phyloP scores from a whole-genome alignment of 2,888 invertebrate genomes.

The Dione juno region DNA sequence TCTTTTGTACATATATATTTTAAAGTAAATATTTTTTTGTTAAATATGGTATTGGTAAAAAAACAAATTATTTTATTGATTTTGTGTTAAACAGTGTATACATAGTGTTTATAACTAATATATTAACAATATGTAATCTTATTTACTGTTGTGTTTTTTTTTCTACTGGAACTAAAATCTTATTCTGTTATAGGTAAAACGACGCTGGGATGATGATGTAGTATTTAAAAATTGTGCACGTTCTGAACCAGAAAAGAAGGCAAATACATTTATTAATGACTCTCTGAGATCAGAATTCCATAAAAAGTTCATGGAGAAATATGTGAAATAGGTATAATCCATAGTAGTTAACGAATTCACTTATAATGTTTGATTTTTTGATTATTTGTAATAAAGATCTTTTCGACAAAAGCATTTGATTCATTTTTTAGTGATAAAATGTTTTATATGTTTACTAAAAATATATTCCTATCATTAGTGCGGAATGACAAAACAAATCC shows the following conservation, averaged over 20 bases:
- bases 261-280: constrained; percentile 97
- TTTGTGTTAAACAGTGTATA: no score
- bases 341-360: not conserved
- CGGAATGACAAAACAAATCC: not conserved
- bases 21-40: no score
- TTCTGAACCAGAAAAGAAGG: constrained; percentile 95
- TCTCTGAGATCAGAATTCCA: constrained; percentile 99
- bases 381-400: not conserved
- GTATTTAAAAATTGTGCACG: constrained; percentile 99
- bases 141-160: not conserved
- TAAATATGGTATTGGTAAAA: no score
- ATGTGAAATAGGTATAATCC: constrained; percentile 91
- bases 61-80: no score
- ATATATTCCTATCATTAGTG: no score
- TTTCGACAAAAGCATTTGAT: not conserved
- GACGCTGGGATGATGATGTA: constrained; percentile 99
- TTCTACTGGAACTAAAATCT: not conserved
- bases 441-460: not conserved
- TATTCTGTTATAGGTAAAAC: constrained; percentile 85
- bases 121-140: no score
- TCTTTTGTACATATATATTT: no score
- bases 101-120: no score
- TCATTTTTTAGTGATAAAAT: not conserved
- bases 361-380: not conserved
- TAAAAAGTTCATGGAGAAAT: constrained; percentile 99